phyloP scores from a whole-genome alignment of 2,888 invertebrate genomes.

The Microchrysa polita region DNA sequence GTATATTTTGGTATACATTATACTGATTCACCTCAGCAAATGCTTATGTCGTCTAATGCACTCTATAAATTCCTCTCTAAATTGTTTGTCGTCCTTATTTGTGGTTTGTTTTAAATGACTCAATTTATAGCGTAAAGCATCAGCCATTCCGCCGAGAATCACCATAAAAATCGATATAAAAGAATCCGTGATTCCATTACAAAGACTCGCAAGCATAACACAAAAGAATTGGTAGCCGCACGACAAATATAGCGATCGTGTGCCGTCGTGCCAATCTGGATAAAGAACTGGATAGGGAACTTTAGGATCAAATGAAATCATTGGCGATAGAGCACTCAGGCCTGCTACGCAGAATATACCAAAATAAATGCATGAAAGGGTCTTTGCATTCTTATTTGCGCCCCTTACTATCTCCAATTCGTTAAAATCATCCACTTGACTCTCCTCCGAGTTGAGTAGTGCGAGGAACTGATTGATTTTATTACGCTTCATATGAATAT shows the following conservation, averaged over 20 bases:
- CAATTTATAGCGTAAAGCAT: constrained; percentile 14
- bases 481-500: constrained; percentile 10
- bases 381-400: neutral
- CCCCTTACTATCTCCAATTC: constrained; percentile 7
- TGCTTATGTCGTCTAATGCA: constrained; percentile 32
- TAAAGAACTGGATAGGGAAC: constrained; percentile 38
- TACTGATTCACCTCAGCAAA: constrained; percentile 9
- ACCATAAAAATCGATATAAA: constrained; percentile 33
- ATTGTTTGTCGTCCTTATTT: neutral
- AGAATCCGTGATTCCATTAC: constrained; percentile 9
- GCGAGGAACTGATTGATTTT: constrained; percentile 23
- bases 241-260: neutral
- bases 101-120: neutral
- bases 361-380: constrained; percentile 6
- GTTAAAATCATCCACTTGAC: constrained; percentile 16
- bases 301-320: constrained; percentile 29
- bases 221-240: constrained; percentile 34
- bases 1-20: no score
- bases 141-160: constrained; percentile 9
- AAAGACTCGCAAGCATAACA: neutral
- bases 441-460: constrained; percentile 34
- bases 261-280: constrained; percentile 34
- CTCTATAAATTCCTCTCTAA: constrained; percentile 14
- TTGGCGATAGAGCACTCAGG: constrained; percentile 6
- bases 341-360: constrained; percentile 23